phyloP scores from a whole-genome alignment of 2,113 vertebrate species.

The Mastomys coucha region DNA sequence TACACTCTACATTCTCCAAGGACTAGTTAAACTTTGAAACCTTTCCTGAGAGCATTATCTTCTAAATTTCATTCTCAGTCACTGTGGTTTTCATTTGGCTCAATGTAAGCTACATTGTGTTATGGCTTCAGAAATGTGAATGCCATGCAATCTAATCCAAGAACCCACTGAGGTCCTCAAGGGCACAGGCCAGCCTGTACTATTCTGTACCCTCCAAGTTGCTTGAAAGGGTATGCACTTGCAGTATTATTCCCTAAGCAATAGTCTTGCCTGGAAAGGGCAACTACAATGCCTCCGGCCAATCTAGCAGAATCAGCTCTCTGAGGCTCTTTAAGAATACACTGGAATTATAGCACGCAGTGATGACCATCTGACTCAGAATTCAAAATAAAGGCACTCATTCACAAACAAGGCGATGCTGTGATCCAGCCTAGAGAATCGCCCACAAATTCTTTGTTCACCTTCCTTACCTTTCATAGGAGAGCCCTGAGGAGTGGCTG shows the following conservation, averaged over 20 bases:
- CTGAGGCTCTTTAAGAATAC: background rate
- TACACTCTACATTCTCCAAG: slow-evolving; percentile 16
- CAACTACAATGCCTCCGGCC: background rate
- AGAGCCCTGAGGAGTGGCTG: slow-evolving; percentile 94
- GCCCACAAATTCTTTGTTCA: background rate
- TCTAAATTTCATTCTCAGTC: slow-evolving; percentile 37
- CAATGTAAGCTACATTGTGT: background rate
- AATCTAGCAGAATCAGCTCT: slow-evolving; percentile 17
- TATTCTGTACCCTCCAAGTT: background rate
- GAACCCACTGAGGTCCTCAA: background rate
- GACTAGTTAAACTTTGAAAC: background rate
- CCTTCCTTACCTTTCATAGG: slow-evolving; percentile 94
- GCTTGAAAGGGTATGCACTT: slow-evolving; percentile 1
- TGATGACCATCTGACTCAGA: slow-evolving; percentile 24
- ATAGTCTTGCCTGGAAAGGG: background rate
- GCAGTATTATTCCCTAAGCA: slow-evolving; percentile 31
- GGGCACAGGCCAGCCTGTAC: background rate
- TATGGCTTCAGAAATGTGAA: slow-evolving; percentile 18
- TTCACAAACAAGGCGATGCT: slow-evolving; percentile 13
- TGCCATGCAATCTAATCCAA: background rate
- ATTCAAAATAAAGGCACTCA: slow-evolving; percentile 33
- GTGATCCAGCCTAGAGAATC: slow-evolving; percentile 21
- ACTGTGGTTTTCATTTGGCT: slow-evolving; percentile 9
- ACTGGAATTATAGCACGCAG: background rate
- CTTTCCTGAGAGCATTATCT: background rate